Conservation (phyloP, 2,888 invertebrate species). For the Tinea pellionella region DNA sequence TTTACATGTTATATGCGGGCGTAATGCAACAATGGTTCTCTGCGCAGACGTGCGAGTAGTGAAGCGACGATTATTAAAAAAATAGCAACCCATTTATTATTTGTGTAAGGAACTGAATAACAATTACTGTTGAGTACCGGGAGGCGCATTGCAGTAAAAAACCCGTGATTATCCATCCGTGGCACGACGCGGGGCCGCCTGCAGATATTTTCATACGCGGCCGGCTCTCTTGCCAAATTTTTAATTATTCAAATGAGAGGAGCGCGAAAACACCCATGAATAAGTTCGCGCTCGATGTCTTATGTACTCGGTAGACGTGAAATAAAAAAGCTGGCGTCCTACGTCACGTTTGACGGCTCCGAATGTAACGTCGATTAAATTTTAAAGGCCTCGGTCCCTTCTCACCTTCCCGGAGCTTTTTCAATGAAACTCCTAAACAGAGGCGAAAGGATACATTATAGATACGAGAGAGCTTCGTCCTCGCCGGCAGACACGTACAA, state of each 20-base stretch:
- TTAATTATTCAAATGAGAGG: constrained; percentile 39
- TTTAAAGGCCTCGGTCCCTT: constrained; percentile 36
- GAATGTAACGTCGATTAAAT: constrained; percentile 43
- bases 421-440: constrained; percentile 59
- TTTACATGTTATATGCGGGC: no score
- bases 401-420: constrained; percentile 45
- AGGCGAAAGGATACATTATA: constrained; percentile 54
- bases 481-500: constrained; percentile 59
- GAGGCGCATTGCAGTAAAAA: constrained; percentile 40
- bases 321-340: constrained; percentile 21
- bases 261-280: constrained; percentile 26
- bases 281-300: constrained; percentile 19
- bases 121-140: constrained; percentile 2
- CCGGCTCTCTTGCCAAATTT: constrained; percentile 31
- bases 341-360: constrained; percentile 37
- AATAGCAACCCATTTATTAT: background rate
- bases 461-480: constrained; percentile 42
- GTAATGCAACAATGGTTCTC: background rate
- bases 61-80: background rate
- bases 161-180: constrained; percentile 22
- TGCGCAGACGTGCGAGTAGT: background rate
- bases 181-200: constrained; percentile 21
- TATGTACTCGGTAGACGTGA: constrained; percentile 15
- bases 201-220: constrained; percentile 29
- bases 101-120: background rate